Evolutionary conservation across 2,113 vertebrate genomes (phyloP).

Genomic region (Excalfactoria chinensis): DNA sequence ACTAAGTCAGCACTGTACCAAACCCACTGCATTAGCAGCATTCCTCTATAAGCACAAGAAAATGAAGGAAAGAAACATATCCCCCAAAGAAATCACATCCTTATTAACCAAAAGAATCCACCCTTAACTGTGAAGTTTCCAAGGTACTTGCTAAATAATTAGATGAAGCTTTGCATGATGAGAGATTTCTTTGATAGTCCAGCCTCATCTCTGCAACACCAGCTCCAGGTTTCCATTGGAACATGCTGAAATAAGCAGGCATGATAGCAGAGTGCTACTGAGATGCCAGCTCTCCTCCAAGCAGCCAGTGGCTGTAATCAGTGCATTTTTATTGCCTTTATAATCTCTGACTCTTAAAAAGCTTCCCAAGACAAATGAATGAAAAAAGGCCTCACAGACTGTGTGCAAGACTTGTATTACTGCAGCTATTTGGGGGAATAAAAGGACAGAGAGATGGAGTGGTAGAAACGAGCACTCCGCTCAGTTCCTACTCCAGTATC

Average conservation of each 20-base stretch:
- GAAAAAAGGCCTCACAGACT: neutral
- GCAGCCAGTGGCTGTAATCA: neutral
- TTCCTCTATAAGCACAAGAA: neutral
- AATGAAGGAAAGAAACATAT: neutral
- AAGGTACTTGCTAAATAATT: neutral
- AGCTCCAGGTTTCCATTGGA: neutral
- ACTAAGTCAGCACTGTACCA: neutral
- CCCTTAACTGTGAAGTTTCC: neutral
- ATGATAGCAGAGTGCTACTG: fast-evolving
- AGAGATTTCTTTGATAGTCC: neutral
- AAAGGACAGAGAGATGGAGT: neutral
- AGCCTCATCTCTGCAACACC: neutral
- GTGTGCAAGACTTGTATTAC: fast-evolving
- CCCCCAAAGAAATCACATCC: neutral
- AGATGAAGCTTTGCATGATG: neutral
- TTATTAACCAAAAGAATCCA: neutral
- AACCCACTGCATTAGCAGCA: neutral
- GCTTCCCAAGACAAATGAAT: neutral
- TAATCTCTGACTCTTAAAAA: neutral
- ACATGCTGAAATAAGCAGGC: neutral
- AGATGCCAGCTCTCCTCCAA: neutral
- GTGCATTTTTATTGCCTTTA: neutral
- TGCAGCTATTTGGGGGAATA: neutral
- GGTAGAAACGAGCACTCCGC: neutral
- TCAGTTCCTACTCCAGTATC: neutral